These are phyloP conservation scores for Origma solitaria DNA, from an alignment of 2,113 vertebrate species.

Conservation along the genomic window DNA sequence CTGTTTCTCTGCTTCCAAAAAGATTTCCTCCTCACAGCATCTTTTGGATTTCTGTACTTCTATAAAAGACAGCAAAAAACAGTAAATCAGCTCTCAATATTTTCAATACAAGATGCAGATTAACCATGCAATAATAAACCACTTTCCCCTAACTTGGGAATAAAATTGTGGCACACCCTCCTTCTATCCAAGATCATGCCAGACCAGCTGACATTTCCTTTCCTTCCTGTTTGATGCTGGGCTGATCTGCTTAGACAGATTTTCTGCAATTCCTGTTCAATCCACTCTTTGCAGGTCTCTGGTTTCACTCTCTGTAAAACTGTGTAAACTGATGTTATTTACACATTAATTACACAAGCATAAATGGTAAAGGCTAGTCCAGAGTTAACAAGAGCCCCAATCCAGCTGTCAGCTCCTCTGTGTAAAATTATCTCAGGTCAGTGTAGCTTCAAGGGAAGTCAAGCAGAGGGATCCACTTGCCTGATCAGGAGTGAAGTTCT, in stretches of 20 bases:
- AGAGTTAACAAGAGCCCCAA: not conserved
- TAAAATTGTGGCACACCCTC: not conserved
- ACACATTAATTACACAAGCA: not conserved
- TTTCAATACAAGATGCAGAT: not conserved
- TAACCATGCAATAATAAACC: not conserved
- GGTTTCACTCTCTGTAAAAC: not conserved
- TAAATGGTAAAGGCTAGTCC: not conserved
- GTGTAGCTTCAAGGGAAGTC: not conserved
- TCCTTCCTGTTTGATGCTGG: not conserved
- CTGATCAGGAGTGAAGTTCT: not conserved
- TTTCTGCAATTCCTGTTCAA: not conserved
- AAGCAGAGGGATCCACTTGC: not conserved
- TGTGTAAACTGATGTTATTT: not conserved
- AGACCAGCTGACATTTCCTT: not conserved
- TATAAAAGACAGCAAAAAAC: not conserved
- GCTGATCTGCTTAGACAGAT: not conserved
- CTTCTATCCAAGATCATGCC: rapidly evolving
- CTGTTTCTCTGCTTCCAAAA: not conserved
- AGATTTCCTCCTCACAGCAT: not conserved
- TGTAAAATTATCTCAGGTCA: not conserved
- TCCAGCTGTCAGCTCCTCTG: not conserved
- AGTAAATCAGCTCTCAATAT: not conserved
- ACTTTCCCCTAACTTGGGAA: not conserved
- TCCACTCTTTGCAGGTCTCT: not conserved
- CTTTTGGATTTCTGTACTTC: not conserved